Percentiles rank a stretch among this genome's conserved stretches.
Evolutionary conservation across 2,888 invertebrate species (phyloP).

Genomic region (Rhagium mordax): DNA sequence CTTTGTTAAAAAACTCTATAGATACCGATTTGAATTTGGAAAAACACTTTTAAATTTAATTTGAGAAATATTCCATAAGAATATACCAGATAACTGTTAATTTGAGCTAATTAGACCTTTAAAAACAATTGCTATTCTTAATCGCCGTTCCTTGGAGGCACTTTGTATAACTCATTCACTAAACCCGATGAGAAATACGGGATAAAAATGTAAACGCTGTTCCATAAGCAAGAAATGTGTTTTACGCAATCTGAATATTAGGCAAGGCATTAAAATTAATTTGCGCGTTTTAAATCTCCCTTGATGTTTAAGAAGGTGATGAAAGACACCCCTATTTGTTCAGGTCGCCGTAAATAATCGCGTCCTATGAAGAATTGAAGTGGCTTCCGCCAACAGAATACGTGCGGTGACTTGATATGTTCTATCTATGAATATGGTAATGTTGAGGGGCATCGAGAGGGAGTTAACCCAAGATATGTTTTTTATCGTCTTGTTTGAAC

Average conservation of each 20-base stretch:
- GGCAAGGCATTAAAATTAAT: constrained; percentile 26
- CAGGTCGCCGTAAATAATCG: constrained; percentile 60
- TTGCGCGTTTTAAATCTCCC: constrained; percentile 19
- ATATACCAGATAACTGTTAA: too few relatives aligned
- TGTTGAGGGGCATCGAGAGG: constrained; percentile 44
- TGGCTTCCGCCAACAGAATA: constrained; percentile 63
- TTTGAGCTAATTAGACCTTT: too few relatives aligned
- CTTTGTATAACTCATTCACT: too few relatives aligned
- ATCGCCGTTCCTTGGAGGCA: too few relatives aligned
- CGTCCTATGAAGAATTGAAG: constrained; percentile 60
- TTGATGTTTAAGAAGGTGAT: constrained; percentile 35
- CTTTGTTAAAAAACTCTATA: too few relatives aligned
- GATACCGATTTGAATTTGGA: too few relatives aligned
- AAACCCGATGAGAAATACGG: not conserved
- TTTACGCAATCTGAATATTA: constrained; percentile 2
- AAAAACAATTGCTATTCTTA: too few relatives aligned
- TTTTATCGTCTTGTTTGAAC: constrained; percentile 49
- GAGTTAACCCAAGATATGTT: constrained; percentile 50
- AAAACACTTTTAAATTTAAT: too few relatives aligned
- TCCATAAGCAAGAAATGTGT: not conserved
- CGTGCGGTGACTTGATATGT: constrained; percentile 61
- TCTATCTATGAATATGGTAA: constrained; percentile 64
- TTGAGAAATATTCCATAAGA: too few relatives aligned
- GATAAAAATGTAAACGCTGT: not conserved
- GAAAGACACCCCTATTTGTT: constrained; percentile 53